Evolutionary conservation across 2,888 invertebrate genomes (phyloP), one percentile per base, ranked within the genome.

Genomic region (Cyclophora punctaria): DNA sequence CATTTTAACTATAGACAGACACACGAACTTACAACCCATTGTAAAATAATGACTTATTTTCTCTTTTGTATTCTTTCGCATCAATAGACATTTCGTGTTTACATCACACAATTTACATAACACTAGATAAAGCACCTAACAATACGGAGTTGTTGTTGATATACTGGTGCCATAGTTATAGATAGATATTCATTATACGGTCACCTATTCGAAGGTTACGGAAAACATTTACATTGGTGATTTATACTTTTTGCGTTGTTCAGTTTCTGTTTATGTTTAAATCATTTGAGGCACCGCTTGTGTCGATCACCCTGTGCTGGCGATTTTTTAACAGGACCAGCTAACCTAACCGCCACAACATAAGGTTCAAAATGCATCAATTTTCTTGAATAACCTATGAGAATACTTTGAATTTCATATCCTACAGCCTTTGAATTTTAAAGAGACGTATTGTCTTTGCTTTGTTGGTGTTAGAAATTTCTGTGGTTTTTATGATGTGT

Each of bases 131-230:
- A 20, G 20, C 20, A 20, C 20, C 20, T 1, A 20, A 20, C 20
- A 20, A 20, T 20, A 20, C 20, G 2, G 20, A 20, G 20, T 20
- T 20, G 20, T 20, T 20, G 20, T 20, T 20, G 20, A 20, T 20
- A 20, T 20, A 20, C 20, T 20, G 20, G 20, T 20, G 20, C 20
- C 20, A 20, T 20, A 20, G 20, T 20, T 20, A 20, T 20, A 20
- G 20, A 20, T 20, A 20, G 20, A 20, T 20, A 66, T 61, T 55
- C 62, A 60, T 64, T 73, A 71, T 71, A 66, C 75, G 77, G 75
- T 79, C 80, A 80, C 68, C 71, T 64, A 71, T 71, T 64, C 76
- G 84, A 86, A 86, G 86, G 86, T 86, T 85, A 83, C 73, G 66
- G 72, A 73, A 73, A 73, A 75, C 61, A 71, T 85, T 80, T 76